Base-by-base conservation (phyloP, 2,888 invertebrate species). In the Phytoseiulus persimilis region DNA sequence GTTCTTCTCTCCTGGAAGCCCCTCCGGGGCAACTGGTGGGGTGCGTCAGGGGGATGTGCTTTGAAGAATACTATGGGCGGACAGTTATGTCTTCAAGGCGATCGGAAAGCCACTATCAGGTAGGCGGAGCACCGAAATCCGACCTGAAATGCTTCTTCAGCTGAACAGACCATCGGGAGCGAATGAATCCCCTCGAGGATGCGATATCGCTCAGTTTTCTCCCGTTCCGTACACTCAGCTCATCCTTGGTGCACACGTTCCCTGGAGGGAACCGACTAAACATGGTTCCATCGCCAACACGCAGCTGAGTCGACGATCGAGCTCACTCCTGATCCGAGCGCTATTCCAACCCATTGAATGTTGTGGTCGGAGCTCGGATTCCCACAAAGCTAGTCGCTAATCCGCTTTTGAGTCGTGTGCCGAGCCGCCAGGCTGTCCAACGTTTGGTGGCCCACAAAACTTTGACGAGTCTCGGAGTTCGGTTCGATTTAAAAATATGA, bases 371-470 rank as follows among this genome's bases (percentile, higher is more conserved):
- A 65, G 65, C 18, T 23, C 65, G 65, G 65, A 65, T 65, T 65
- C 65, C 65, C 65, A 65, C 65, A 65, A 65, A 65, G 65, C 65
- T 65, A 65, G 65, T 65, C 65, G 65, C 65, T 65, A 65, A 65
- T 65, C 65, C 65, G 65, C 65, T 65, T 65, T 28, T 2, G 14
- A 65, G 65, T 65, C 65, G 65, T 65, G 65, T 65, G 65, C 65
- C 65, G 65, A 65, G 18, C 65, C 18, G 65, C 65, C 65, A 14
- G 65, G 65, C 65, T 28, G 65, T 39, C 39, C 39, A 39, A 39
- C 39, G 5, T 39, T 39, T 39, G 39, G 39, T 39, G 9, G 65
- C 65, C 65, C 14, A 65, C 65, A 65, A 65, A 65, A 65, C 65
- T 65, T 28, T 65, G 65, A 65, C 65, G 65, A 65, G 65, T 14